Conservation (phyloP, 1,140 invertebrate species). For the Macrobrachium rosenbergii region DNA sequence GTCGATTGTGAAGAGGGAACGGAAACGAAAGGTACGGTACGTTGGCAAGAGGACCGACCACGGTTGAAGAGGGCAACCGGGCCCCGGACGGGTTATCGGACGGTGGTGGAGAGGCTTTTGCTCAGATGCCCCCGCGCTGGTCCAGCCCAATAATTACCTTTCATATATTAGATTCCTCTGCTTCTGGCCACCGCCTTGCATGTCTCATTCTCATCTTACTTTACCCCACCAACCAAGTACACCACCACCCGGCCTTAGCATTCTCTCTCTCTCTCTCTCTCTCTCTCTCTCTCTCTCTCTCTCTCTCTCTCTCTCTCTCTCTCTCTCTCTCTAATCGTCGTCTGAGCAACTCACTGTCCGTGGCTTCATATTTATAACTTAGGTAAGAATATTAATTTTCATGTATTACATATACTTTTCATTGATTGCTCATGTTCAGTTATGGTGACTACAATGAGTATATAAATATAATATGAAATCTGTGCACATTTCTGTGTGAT, state of each 20-base stretch:
- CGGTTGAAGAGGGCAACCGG: neutral
- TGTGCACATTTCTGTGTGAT: too few species aligned
- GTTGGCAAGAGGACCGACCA: neutral
- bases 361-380: too few species aligned
- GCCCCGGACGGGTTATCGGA: neutral
- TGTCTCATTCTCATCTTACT: slow-evolving; percentile 13
- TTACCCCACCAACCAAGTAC: too few species aligned
- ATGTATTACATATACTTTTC: too few species aligned
- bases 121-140: slow-evolving; percentile 35
- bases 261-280: slow-evolving; percentile 10
- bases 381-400: too few species aligned
- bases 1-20: neutral
- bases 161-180: slow-evolving; percentile 49
- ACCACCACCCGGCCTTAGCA: neutral
- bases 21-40: slow-evolving; percentile 11
- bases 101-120: slow-evolving; percentile 10
- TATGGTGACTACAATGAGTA: too few species aligned
- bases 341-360: too few species aligned
- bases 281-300: too few species aligned
- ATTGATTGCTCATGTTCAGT: too few species aligned
- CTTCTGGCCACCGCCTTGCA: slow-evolving; percentile 35
- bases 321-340: too few species aligned
- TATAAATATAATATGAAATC: too few species aligned
- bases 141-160: slow-evolving; percentile 36
- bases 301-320: too few species aligned